Percentiles rank a stretch among this genome's conserved stretches.
Conservation (phyloP, 2,888 invertebrate genomes). For the Fragum fragum region DNA sequence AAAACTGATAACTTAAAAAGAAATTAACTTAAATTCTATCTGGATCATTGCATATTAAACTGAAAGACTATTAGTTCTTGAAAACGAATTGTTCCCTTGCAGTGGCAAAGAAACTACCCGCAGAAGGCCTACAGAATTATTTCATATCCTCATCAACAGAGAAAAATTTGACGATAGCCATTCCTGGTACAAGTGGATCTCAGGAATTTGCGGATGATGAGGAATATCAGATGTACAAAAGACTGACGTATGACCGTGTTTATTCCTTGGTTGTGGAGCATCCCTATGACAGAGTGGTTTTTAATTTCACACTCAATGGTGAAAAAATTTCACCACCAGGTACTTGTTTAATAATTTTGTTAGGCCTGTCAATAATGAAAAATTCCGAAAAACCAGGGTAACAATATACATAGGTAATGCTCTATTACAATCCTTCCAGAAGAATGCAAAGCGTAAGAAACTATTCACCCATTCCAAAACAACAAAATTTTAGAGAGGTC, state of each 20-base stretch:
- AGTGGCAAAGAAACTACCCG: constrained; percentile 15
- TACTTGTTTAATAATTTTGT: constrained; percentile 6
- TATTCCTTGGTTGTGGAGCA: constrained; percentile 28
- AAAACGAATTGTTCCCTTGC: constrained; percentile 5
- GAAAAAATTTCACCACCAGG: constrained; percentile 40
- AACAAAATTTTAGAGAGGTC: not conserved
- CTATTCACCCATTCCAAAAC: not conserved
- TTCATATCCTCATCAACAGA: constrained; percentile 6
- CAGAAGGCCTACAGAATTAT: not conserved
- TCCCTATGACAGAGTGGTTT: constrained; percentile 28
- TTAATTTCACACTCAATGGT: constrained; percentile 47
- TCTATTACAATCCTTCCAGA: no score
- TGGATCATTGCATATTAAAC: no score
- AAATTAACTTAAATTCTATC: no score
- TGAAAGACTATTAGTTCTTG: no score
- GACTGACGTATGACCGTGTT: not conserved
- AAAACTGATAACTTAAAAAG: no score
- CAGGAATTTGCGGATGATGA: not conserved
- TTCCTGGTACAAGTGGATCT: constrained; percentile 35
- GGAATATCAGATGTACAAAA: constrained; percentile 14
- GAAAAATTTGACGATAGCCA: constrained; percentile 37
- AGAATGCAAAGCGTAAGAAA: no score
- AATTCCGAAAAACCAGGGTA: no score
- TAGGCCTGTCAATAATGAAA: no score
- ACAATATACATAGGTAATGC: no score